Conservation (phyloP, 2,888 invertebrate genomes). For the Chorisops tibialis region DNA sequence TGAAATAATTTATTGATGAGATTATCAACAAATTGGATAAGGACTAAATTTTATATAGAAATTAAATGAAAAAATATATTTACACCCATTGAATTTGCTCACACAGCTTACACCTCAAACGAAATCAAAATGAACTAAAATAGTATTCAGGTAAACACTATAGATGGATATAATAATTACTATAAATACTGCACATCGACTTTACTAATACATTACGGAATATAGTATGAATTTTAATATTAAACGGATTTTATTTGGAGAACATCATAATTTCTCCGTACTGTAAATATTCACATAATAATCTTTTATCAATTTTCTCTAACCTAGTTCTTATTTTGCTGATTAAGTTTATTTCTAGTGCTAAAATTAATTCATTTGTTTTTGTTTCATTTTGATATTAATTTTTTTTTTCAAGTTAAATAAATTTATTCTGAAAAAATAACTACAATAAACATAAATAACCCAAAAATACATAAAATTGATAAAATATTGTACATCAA, state of each 20-base stretch:
- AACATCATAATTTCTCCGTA: too few relatives aligned
- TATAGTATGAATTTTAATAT: neutral
- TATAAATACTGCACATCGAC: slow-evolving; percentile 35
- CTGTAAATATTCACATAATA: too few relatives aligned
- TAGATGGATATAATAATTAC: slow-evolving; percentile 1
- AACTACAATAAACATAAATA: slow-evolving; percentile 14
- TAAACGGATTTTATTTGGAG: too few relatives aligned
- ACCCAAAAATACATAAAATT: too few relatives aligned
- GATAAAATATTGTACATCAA: neutral
- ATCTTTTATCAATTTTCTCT: too few relatives aligned
- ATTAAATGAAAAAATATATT: too few relatives aligned
- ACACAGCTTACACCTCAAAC: too few relatives aligned
- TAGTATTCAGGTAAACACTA: neutral
- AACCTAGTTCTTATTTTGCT: neutral
- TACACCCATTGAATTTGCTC: too few relatives aligned
- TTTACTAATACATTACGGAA: slow-evolving; percentile 4
- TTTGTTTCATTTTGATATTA: neutral
- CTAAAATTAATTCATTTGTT: neutral
- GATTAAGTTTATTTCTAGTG: neutral
- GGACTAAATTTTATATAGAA: too few relatives aligned
- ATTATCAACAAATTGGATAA: too few relatives aligned
- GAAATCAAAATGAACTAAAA: too few relatives aligned
- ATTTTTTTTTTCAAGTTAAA: slow-evolving; percentile 14
- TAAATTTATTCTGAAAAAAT: slow-evolving; percentile 8
- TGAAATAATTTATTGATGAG: neutral